Base-by-base conservation (phyloP, 2,888 invertebrate species). In the Eugnorisma glareosa region DNA sequence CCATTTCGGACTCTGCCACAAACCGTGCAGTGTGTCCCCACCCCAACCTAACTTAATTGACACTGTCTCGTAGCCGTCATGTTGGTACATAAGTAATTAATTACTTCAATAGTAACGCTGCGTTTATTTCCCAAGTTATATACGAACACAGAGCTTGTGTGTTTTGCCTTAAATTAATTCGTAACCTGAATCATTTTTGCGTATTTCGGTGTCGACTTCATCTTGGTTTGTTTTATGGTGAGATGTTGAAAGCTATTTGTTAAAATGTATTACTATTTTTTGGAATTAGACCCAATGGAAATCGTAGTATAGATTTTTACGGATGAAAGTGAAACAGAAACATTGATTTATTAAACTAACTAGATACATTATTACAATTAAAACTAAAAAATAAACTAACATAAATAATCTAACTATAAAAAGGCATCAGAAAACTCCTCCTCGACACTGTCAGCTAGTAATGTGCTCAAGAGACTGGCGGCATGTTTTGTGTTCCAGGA, bases 1-100 rank as follows among this genome's bases (percentile, higher is more conserved):
- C n/a, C n/a, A n/a, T n/a, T n/a, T n/a, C n/a, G n/a, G 15, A 31
- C 21, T 40, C 18, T 24, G 5, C 24, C 13, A 24, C 4, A 7
- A 28, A 51, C 3, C 24, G 4, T 43, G 15, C 61, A 73, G 82
- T 79, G 73, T 85, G 66, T 59, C 75, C 71, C 48, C 71, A 72
- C 67, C 82, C 71, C 48, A 73, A 72, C 67, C 82, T 83, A 77
- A 87, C 82, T 89, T 90, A 92, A 93, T 92, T 91, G 93, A 91
- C 91, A 88, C 89, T 86, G 87, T 85, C 87, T 86, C 85, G 89
- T 83, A 73, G 78, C 86, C 86, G 89, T 88, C 81, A 87, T 88
- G 88, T 90, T 89, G 90, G 92, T 90, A 89, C 87, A 86, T 89
- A 57, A 66, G 89, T 91, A 92, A 93, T 93, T 93, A 93, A 93